A percentile compares a stretch with the other conserved stretches of the same genome.
Conservation (phyloP, 2,888 invertebrate genomes). For the Ophioninae sp. region DNA sequence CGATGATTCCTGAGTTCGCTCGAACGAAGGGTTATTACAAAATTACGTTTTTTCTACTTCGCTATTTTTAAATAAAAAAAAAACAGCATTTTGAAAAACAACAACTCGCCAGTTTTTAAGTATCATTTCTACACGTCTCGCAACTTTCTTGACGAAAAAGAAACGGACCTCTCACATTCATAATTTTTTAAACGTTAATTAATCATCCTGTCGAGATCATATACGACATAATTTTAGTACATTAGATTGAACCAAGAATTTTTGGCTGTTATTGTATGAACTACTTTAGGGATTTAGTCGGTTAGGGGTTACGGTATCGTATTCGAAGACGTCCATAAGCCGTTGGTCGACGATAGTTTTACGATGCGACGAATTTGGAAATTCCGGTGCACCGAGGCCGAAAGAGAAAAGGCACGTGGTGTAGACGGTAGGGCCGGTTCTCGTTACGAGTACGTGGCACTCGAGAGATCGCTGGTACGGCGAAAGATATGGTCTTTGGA, state of each 20-base stretch:
- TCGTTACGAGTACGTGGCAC: constrained; percentile 47
- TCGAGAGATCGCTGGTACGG: constrained; percentile 41
- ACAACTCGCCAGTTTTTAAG: not conserved
- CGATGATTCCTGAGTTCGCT: not conserved
- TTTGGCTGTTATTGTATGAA: not conserved
- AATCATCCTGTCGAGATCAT: not conserved
- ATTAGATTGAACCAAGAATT: not conserved
- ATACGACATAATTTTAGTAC: not conserved
- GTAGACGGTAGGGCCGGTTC: constrained; percentile 18
- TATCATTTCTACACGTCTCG: not conserved
- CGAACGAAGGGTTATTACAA: not conserved
- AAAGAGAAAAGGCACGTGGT: not conserved
- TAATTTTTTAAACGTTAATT: not conserved
- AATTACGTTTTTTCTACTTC: not conserved
- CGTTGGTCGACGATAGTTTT: constrained; percentile 40
- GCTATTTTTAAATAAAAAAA: not conserved
- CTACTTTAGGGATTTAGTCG: not conserved
- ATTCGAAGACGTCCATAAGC: constrained; percentile 42
- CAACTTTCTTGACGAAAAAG: not conserved
- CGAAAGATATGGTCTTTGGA: constrained; percentile 45
- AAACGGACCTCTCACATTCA: not conserved
- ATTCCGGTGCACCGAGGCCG: not conserved
- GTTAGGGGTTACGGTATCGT: not conserved
- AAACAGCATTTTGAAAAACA: not conserved
- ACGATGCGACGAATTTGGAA: constrained; percentile 39